Evolutionary conservation across 2,888 invertebrate species (phyloP), one percentile per base, ranked within the genome.

Genomic region (Tetranychus piercei): DNA sequence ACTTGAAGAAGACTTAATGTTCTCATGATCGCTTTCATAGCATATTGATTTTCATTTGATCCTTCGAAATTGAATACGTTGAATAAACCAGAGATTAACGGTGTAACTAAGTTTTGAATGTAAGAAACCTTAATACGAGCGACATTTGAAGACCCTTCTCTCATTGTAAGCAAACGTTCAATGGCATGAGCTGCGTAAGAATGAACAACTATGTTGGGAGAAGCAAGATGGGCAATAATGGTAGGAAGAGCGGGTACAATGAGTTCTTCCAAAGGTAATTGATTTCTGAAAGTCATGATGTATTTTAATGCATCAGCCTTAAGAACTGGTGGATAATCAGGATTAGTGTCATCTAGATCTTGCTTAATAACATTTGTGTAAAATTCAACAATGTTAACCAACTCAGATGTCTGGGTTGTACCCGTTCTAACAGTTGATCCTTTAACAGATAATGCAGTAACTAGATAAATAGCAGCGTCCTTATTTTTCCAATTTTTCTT

Each of bases 21-120:
- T 77, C 94, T 87, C 88, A 96, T 92, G n/a, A 96, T 88, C 2
- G 94, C 94, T 86, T 94, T 96, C 94, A 99, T 99, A 8, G 92
- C 88, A 81, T 99, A 97, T 83, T 97, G 96, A 82, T 97, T 97
- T 84, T 97, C 95, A 78, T 88, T 87, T 0, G 91, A 90, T 5
- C 88, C 88, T 1, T 87, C 86, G 78, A 86, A 84, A 8, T 88
- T 87, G 74, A 97, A 85, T 22, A 89, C 87, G 1, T 84, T 84
- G 82, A 96, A 92, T 44, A 97, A 85, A 74, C 89, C 88, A 7
- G 85, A 84, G 15, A 97, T 85, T 72, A 95, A 83, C 74, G 87
- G 84, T 44, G 86, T 85, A 2, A 90, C 87, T 77, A 90, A 83
- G 0, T 90, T 88, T 64, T 86, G 84, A 64, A 94, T 82, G 76